Evolutionary conservation across 2,113 vertebrate species (phyloP).

Genomic region (Periophthalmodon schlosseri): DNA sequence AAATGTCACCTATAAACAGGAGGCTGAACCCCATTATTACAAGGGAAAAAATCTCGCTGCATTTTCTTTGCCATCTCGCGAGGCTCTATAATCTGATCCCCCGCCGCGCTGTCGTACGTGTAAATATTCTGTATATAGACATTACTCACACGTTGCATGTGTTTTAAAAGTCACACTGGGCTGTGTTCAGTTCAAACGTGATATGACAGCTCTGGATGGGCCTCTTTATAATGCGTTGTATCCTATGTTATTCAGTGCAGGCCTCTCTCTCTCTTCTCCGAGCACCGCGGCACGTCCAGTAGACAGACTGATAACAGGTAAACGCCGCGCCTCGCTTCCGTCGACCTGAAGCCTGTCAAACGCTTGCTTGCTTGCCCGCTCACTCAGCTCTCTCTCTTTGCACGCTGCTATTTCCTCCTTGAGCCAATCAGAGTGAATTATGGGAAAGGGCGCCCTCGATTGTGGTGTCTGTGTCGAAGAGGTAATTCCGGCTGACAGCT

Average conservation of each 20-base stretch:
- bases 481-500: slow-evolving; percentile 78
- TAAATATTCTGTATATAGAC: background rate
- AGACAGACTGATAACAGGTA: slow-evolving; percentile 73
- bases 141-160: background rate
- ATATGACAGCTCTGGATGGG: background rate
- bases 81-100: too few relatives aligned
- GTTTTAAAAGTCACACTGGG: background rate
- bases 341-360: slow-evolving; percentile 69
- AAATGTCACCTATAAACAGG: too few relatives aligned
- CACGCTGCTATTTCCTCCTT: slow-evolving; percentile 77
- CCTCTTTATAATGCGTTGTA: slow-evolving; percentile 35
- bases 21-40: too few relatives aligned
- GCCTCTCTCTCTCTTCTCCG: slow-evolving; percentile 40
- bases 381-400: slow-evolving; percentile 61
- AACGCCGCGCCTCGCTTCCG: slow-evolving; percentile 42
- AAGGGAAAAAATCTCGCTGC: too few relatives aligned
- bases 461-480: slow-evolving; percentile 74
- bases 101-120: too few relatives aligned
- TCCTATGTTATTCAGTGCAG: slow-evolving; percentile 55
- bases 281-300: slow-evolving; percentile 24
- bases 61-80: too few relatives aligned
- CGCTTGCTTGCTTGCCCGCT: slow-evolving; percentile 54
- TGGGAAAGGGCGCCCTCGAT: slow-evolving; percentile 73
- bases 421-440: slow-evolving; percentile 78
- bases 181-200: background rate